Conservation (phyloP, 1,140 invertebrate genomes). For the Sarcophaga bullata region DNA sequence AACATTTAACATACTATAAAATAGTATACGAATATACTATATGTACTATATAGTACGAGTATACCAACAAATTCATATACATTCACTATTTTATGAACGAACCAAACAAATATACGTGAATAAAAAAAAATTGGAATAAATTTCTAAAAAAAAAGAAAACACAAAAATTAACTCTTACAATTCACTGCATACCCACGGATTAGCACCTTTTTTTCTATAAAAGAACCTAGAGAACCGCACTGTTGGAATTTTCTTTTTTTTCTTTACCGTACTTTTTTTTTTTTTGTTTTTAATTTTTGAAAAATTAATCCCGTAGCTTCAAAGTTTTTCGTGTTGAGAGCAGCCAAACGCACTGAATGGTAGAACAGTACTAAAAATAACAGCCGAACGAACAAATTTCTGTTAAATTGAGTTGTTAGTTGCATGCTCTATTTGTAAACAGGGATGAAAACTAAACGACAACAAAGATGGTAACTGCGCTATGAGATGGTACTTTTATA, state of each 20-base stretch:
- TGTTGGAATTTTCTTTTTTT: background rate
- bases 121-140: no score
- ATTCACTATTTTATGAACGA: no score
- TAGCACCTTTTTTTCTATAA: slow-evolving; percentile 2
- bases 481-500: no score
- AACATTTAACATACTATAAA: no score
- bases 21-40: no score
- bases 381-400: background rate
- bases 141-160: no score
- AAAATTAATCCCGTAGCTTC: no score
- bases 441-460: background rate
- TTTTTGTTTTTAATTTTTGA: no score
- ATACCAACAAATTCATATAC: slow-evolving; percentile 14
- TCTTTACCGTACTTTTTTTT: background rate
- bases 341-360: background rate
- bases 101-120: no score
- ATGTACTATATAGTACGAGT: background rate
- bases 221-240: background rate
- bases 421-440: background rate
- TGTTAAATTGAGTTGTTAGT: slow-evolving; percentile 1
- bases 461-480: no score
- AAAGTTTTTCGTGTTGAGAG: no score
- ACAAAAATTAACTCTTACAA: background rate
- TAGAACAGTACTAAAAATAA: background rate
- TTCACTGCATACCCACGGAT: background rate